These are phyloP conservation scores for Channa argus DNA, from an alignment of 2,113 vertebrate species.

Conservation along the genomic window DNA sequence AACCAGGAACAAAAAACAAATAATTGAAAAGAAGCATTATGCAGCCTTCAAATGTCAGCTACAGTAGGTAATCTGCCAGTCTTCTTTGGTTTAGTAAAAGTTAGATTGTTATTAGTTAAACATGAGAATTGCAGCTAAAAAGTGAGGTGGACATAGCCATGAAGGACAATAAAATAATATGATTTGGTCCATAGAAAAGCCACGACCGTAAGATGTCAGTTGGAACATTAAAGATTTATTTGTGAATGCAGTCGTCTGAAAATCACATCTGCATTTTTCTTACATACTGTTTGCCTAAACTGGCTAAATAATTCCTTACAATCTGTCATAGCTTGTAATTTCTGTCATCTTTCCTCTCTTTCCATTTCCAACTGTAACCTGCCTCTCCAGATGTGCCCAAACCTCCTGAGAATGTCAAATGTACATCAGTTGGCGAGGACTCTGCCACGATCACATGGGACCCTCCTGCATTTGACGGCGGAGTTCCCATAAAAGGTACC, in stretches of 20 bases:
- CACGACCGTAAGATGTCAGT: no score
- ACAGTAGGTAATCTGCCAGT: no score
- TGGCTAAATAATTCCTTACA: background rate
- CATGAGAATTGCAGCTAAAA: no score
- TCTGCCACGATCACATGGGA: conserved; percentile 88
- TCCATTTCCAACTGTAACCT: conserved; percentile 38
- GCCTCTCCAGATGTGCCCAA: conserved; percentile 88
- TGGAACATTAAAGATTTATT: background rate
- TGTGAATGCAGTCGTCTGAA: no score
- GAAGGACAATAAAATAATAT: no score
- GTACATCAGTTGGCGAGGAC: conserved; percentile 89
- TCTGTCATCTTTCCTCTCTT: conserved; percentile 21
- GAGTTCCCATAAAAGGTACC: conserved; percentile 87
- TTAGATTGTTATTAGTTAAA: no score
- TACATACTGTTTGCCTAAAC: background rate
- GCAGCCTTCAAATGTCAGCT: no score
- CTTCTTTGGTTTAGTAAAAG: no score
- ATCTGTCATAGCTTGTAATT: background rate
- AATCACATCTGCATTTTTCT: background rate
- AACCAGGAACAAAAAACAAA: no score
- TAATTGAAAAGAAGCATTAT: no score
- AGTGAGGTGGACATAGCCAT: no score
- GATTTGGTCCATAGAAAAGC: no score
- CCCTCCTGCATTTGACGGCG: conserved; percentile 87
- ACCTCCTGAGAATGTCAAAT: conserved; percentile 86